Evolutionary conservation across 2,113 vertebrate species (phyloP).

Genomic region (Percopsis transmontana): DNA sequence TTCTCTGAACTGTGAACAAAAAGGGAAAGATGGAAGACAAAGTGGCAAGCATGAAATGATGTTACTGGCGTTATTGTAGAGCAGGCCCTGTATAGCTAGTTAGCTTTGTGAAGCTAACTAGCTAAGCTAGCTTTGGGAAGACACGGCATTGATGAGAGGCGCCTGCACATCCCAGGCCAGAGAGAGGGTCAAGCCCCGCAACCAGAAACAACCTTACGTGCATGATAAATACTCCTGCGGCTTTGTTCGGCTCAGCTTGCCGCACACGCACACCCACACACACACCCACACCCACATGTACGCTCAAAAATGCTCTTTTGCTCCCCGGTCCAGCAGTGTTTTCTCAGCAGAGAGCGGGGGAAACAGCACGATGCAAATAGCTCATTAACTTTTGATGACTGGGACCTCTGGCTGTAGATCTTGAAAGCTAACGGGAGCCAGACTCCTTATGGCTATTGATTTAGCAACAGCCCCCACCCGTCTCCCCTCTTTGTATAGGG

Average conservation of each 20-base stretch:
- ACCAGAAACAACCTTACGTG: constrained; percentile 38
- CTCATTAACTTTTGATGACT: constrained; percentile 79
- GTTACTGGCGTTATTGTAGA: too few relatives aligned
- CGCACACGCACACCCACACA: background rate
- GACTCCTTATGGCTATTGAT: constrained; percentile 78
- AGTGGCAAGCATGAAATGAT: too few relatives aligned
- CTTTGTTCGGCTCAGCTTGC: constrained; percentile 52
- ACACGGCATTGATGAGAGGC: too few relatives aligned
- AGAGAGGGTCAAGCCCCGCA: constrained; percentile 38
- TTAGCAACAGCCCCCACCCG: constrained; percentile 33
- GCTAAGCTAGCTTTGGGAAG: too few relatives aligned
- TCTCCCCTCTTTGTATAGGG: constrained; percentile 39
- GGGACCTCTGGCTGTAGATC: constrained; percentile 74
- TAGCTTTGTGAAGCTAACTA: too few relatives aligned
- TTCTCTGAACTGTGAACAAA: too few relatives aligned
- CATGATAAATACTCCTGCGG: constrained; percentile 46
- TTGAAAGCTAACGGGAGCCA: constrained; percentile 73
- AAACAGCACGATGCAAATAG: constrained; percentile 76
- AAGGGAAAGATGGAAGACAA: too few relatives aligned
- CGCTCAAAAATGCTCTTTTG: constrained; percentile 12
- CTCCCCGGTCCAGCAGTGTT: constrained; percentile 48
- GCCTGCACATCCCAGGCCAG: constrained; percentile 24
- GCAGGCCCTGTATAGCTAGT: too few relatives aligned
- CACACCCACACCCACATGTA: background rate
- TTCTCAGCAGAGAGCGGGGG: constrained; percentile 59